A percentile compares a stretch with the other conserved stretches of the same genome.
These are phyloP conservation scores for Sterrhoptilus dennistouni DNA, from an alignment of 2,113 vertebrate genomes.

Conservation along the genomic window DNA sequence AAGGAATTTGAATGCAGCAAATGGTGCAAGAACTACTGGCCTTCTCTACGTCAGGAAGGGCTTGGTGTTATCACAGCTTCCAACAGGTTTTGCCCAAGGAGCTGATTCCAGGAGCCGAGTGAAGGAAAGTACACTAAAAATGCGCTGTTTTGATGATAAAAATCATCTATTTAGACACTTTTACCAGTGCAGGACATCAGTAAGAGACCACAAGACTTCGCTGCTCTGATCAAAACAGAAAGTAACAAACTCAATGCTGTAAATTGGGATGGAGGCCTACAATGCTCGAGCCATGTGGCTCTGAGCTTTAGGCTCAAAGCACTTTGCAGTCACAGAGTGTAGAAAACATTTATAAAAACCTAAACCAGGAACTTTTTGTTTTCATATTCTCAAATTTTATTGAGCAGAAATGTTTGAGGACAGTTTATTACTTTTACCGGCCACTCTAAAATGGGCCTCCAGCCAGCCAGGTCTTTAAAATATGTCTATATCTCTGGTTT, in stretches of 20 bases:
- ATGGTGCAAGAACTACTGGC: background rate
- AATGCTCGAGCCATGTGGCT: background rate
- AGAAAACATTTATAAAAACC: conserved; percentile 16
- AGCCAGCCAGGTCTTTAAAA: conserved; percentile 55
- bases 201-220: background rate
- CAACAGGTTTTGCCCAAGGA: background rate
- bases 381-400: conserved; percentile 59
- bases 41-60: background rate
- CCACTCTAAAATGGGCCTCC: conserved; percentile 27
- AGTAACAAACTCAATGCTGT: background rate
- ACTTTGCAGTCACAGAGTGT: background rate
- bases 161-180: background rate
- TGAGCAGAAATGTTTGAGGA: conserved; percentile 49
- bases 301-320: background rate
- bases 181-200: background rate
- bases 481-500: conserved; percentile 44
- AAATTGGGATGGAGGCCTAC: background rate
- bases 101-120: background rate
- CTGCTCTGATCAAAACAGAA: background rate
- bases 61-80: background rate
- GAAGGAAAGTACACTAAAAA: background rate
- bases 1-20: background rate
- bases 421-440: conserved; percentile 35
- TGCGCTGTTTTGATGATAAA: background rate
- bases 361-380: conserved; percentile 26